These are phyloP conservation scores for Drosophila melanosoma DNA, from an alignment of 2,888 invertebrate genomes.

Conservation along the genomic window DNA sequence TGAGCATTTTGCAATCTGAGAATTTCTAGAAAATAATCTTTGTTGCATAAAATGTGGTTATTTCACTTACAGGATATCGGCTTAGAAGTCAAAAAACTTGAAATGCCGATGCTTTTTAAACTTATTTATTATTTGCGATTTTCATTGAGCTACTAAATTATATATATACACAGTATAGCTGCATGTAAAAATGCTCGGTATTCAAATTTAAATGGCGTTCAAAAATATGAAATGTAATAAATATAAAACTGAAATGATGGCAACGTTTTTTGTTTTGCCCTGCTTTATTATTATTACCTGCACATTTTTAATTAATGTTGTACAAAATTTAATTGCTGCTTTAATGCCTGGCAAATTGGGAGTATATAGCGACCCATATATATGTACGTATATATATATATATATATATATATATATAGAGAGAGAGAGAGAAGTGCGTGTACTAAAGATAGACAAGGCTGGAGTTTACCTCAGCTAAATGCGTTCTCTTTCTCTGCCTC, in stretches of 20 bases:
- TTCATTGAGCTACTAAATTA: conserved; percentile 38
- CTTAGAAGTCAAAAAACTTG: neutral
- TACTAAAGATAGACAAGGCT: neutral
- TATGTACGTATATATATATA: neutral
- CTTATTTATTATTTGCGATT: conserved; percentile 7
- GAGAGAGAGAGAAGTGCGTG: neutral
- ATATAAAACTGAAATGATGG: conserved; percentile 46
- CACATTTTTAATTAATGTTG: conserved; percentile 37
- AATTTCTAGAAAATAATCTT: neutral
- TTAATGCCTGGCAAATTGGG: neutral
- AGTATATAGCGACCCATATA: neutral
- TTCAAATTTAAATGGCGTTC: conserved; percentile 28
- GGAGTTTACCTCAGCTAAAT: neutral
- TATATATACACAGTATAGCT: conserved; percentile 5
- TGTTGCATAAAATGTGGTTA: neutral
- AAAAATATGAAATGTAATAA: conserved; percentile 52
- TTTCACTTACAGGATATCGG: neutral
- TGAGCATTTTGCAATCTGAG: neutral
- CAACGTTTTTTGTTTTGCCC: neutral
- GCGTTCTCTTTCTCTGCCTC: neutral
- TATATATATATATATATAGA: neutral
- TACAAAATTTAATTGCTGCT: conserved; percentile 44
- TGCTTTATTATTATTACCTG: conserved; percentile 33
- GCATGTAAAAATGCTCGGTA: conserved; percentile 18
- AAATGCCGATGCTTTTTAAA: conserved; percentile 3